phyloP scores from a whole-genome alignment of 2,113 vertebrate genomes.

The Scytalopus superciliaris region DNA sequence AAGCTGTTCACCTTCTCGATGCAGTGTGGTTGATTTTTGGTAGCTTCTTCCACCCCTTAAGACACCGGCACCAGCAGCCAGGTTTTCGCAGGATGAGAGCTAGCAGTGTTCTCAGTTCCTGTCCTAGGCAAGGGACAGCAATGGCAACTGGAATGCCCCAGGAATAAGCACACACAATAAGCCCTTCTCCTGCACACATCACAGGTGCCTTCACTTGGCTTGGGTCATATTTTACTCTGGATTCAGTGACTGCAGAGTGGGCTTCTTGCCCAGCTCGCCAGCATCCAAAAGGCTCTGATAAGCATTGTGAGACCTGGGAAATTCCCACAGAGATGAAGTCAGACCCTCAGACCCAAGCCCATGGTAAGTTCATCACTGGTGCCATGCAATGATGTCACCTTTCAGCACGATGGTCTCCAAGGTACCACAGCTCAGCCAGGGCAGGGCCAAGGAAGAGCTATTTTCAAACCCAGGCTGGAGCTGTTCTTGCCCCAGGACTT shows the following conservation, averaged over 20 bases:
- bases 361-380: not conserved
- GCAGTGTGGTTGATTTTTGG: fast-evolving
- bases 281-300: not conserved
- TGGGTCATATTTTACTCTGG: not conserved
- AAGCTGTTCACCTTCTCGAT: not conserved
- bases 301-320: not conserved
- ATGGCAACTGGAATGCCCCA: not conserved
- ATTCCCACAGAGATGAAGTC: constrained; percentile 22
- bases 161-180: not conserved
- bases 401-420: fast-evolving
- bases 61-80: not conserved
- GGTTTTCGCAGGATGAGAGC: not conserved
- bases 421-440: not conserved
- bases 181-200: not conserved
- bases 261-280: not conserved
- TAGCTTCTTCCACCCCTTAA: not conserved
- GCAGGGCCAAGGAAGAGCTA: not conserved
- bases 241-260: fast-evolving
- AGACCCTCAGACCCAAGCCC: not conserved
- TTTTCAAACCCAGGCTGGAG: not conserved
- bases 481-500: not conserved
- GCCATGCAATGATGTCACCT: constrained; percentile 21
- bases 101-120: not conserved
- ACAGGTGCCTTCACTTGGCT: not conserved
- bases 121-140: not conserved